Percentiles rank a stretch among this genome's conserved stretches.
Evolutionary conservation across 1,140 invertebrate species (phyloP).

Genomic region (Neodiprion pinetum): DNA sequence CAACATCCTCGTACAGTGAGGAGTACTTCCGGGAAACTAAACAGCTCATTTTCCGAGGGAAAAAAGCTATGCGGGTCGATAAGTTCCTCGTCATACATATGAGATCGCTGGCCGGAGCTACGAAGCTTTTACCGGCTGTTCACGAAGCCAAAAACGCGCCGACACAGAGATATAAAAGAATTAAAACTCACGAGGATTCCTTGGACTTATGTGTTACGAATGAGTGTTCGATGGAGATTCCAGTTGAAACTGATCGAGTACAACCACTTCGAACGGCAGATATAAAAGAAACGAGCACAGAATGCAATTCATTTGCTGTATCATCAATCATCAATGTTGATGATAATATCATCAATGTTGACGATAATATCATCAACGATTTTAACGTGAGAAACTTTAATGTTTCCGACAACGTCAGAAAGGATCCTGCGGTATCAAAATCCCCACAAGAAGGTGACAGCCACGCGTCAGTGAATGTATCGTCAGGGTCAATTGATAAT

Average conservation of each 20-base stretch:
- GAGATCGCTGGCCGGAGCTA: constrained; percentile 15
- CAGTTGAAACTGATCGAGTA: no score
- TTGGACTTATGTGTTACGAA: background rate
- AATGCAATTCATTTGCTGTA: no score
- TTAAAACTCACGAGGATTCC: background rate
- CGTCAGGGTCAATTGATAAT: constrained; percentile 5
- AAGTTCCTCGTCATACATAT: constrained; percentile 29
- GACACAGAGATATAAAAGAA: background rate
- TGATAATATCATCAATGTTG: no score
- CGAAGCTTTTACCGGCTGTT: constrained; percentile 19
- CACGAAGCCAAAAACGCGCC: background rate
- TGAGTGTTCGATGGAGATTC: background rate
- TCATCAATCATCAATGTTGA: no score
- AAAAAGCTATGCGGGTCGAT: constrained; percentile 20
- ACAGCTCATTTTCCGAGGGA: constrained; percentile 22
- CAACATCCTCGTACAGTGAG: constrained; percentile 32
- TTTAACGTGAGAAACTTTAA: no score
- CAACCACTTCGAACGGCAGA: no score
- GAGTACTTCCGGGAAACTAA: constrained; percentile 31
- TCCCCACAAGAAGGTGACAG: background rate
- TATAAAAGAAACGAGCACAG: no score
- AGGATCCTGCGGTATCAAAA: background rate
- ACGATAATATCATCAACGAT: no score
- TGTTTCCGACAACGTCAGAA: background rate
- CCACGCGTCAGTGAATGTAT: no score